Conservation (phyloP, 2,113 vertebrate species). For the Silurus meridionalis region DNA sequence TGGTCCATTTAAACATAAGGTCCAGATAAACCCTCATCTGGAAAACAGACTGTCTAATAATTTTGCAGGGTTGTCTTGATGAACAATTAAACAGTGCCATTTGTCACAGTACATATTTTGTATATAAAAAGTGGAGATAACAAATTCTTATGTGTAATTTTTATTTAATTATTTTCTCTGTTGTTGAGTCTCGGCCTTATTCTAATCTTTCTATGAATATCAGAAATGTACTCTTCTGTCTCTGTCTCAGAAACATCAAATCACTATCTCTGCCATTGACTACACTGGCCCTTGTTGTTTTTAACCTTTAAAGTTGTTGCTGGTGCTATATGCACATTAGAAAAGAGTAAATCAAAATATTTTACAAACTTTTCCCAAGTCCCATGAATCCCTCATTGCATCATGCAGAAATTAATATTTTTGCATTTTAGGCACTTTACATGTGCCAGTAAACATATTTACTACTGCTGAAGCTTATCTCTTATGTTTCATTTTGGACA, state of each 20-base stretch:
- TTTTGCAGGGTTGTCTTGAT: constrained; percentile 14
- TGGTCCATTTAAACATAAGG: not conserved
- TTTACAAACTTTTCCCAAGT: constrained; percentile 33
- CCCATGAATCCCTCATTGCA: constrained; percentile 1
- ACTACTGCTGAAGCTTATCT: constrained; percentile 34
- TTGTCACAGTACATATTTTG: not conserved
- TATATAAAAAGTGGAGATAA: constrained; percentile 34
- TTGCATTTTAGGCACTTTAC: constrained; percentile 1
- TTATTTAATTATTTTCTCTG: constrained; percentile 26
- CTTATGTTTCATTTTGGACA: constrained; percentile 52
- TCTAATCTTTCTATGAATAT: constrained; percentile 61
- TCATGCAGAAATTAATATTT: constrained; percentile 33
- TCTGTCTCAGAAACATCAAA: constrained; percentile 68
- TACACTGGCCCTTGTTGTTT: constrained; percentile 73
- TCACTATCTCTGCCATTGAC: constrained; percentile 69
- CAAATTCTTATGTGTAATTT: constrained; percentile 23
- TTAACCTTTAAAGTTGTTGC: constrained; percentile 66
- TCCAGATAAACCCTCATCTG: constrained; percentile 23
- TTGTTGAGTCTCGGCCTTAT: not conserved
- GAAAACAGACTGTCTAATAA: not conserved
- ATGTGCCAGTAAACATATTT: constrained; percentile 14
- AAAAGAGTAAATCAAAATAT: constrained; percentile 50
- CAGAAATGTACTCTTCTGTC: constrained; percentile 68
- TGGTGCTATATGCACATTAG: constrained; percentile 72
- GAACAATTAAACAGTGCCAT: not conserved